Conservation (phyloP, 2,888 invertebrate species). For the Schizotus pectinicornis region DNA sequence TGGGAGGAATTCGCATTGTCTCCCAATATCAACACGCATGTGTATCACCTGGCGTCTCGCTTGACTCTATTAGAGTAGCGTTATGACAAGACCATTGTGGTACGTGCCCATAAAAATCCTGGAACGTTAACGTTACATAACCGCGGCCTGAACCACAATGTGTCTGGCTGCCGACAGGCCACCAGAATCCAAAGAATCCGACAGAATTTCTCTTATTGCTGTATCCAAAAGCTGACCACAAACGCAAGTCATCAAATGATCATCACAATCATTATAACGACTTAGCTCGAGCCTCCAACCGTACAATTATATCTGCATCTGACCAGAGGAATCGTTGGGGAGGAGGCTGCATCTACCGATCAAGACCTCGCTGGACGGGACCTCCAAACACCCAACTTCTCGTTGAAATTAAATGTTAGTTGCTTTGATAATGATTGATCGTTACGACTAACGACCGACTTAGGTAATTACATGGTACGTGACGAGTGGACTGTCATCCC, state of each 20-base stretch:
- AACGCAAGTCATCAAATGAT: slow-evolving; percentile 51
- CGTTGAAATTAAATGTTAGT: slow-evolving; percentile 47
- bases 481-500: slow-evolving; percentile 47
- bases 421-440: slow-evolving; percentile 50
- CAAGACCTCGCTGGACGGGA: slow-evolving; percentile 38
- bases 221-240: slow-evolving; percentile 28
- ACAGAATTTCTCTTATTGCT: slow-evolving; percentile 45
- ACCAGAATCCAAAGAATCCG: slow-evolving; percentile 30
- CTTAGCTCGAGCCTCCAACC: slow-evolving; percentile 43
- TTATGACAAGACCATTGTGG: background rate
- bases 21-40: background rate
- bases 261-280: slow-evolving; percentile 51
- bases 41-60: background rate
- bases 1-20: background rate
- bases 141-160: background rate
- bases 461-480: slow-evolving; percentile 49
- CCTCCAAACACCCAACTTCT: slow-evolving; percentile 41
- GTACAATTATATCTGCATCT: slow-evolving; percentile 48
- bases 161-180: background rate
- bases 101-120: background rate
- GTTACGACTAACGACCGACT: slow-evolving; percentile 46
- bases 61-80: background rate
- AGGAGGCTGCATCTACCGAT: slow-evolving; percentile 21
- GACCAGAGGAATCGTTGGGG: slow-evolving; percentile 36
- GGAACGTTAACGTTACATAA: background rate